A percentile compares a stretch with the other conserved stretches of the same genome.
These are phyloP conservation scores for Poeciliopsis gracilis DNA, from an alignment of 2,797 vertebrate species.

Conservation along the genomic window DNA sequence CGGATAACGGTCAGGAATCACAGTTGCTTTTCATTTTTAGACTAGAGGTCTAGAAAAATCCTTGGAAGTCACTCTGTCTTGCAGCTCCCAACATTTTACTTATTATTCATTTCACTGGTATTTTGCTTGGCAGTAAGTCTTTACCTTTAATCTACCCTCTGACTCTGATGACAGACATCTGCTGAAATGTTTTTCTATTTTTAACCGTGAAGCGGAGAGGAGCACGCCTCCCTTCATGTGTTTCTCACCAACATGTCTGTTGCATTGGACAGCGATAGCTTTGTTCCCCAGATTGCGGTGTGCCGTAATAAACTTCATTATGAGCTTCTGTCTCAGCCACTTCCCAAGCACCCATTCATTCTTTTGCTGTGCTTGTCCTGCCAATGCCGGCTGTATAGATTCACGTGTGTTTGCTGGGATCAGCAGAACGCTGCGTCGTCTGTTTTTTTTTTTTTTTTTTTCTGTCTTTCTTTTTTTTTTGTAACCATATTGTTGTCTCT, in stretches of 20 bases:
- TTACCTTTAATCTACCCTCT: conserved; percentile 8
- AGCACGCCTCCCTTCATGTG: conserved; percentile 31
- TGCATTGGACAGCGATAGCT: conserved; percentile 45
- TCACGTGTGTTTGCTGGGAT: conserved; percentile 27
- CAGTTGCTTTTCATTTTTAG: conserved; percentile 8
- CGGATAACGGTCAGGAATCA: neutral
- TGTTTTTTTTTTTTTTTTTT: conserved; percentile 25
- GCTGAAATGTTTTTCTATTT: conserved; percentile 10
- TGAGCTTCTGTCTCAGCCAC: conserved; percentile 39
- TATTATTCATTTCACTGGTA: neutral
- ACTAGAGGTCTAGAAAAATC: conserved; percentile 4
- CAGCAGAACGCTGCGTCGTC: conserved; percentile 30
- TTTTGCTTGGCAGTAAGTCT: conserved; percentile 12
- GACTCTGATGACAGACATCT: conserved; percentile 11
- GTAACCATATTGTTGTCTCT: conserved; percentile 47
- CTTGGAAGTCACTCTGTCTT: conserved; percentile 1
- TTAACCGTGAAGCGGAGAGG: conserved; percentile 13
- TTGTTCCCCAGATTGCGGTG: conserved; percentile 50
- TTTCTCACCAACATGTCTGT: conserved; percentile 21
- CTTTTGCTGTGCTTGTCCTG: conserved; percentile 24
- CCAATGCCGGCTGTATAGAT: conserved; percentile 32
- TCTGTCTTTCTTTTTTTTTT: neutral
- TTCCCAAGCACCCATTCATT: conserved; percentile 40
- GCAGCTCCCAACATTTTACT: neutral
- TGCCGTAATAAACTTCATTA: conserved; percentile 50